phyloP scores from a whole-genome alignment of 2,113 vertebrate genomes.

The Corythoichthys haematopterus region DNA sequence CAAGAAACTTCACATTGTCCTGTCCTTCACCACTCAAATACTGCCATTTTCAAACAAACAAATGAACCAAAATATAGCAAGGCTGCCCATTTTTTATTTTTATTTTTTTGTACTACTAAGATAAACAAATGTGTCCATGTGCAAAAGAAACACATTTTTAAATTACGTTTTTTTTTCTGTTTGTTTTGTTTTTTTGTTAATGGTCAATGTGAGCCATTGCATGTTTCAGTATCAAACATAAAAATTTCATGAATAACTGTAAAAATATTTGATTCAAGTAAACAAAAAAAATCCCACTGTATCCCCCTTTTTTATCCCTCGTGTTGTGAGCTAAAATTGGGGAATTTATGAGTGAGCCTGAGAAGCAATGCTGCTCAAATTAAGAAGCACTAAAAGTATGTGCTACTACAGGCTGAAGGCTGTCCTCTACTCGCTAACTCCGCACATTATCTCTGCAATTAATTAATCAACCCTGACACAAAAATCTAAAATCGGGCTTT shows the following conservation, averaged over 20 bases:
- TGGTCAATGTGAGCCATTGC: not conserved
- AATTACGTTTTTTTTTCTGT: not conserved
- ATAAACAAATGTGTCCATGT: conserved; percentile 18
- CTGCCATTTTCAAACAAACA: conserved; percentile 70
- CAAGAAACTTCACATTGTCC: conserved; percentile 41
- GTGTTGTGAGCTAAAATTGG: too few relatives aligned
- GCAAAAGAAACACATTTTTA: not conserved
- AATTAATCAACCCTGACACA: too few relatives aligned
- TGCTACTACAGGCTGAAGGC: too few relatives aligned
- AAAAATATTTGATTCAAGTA: not conserved
- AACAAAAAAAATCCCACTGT: not conserved
- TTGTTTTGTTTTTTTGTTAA: not conserved
- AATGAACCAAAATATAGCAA: conserved; percentile 9
- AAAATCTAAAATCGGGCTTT: too few relatives aligned
- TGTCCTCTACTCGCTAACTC: too few relatives aligned
- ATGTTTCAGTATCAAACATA: not conserved
- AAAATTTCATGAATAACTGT: not conserved
- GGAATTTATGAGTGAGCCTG: too few relatives aligned
- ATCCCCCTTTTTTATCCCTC: not conserved
- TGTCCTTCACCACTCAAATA: conserved; percentile 68
- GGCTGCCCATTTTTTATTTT: conserved; percentile 66
- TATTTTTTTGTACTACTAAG: conserved; percentile 52
- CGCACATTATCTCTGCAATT: too few relatives aligned
- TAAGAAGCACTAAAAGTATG: too few relatives aligned
- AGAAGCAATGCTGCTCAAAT: too few relatives aligned